phyloP scores from a whole-genome alignment of 1,140 invertebrate species.

The Drosophila dunni region DNA sequence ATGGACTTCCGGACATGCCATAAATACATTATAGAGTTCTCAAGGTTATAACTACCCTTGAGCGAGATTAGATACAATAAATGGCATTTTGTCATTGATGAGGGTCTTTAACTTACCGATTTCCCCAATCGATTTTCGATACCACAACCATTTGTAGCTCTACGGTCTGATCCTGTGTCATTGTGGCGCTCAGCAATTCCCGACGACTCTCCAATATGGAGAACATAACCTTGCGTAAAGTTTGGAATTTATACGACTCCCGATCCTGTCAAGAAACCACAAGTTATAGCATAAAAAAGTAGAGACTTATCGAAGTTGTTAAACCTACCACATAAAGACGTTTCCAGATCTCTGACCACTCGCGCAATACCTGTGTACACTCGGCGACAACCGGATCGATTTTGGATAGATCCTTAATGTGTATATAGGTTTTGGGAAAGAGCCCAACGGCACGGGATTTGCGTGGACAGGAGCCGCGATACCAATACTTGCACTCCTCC shows the following conservation, averaged over 20 bases:
- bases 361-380: slow-evolving; percentile 94
- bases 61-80: too few species aligned
- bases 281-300: not conserved
- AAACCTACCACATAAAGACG: slow-evolving; percentile 91
- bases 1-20: too few species aligned
- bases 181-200: slow-evolving; percentile 92
- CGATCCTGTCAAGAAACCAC: slow-evolving; percentile 87
- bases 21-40: too few species aligned
- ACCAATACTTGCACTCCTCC: slow-evolving; percentile 95
- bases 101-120: slow-evolving; percentile 89
- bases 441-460: slow-evolving; percentile 93
- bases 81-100: too few species aligned
- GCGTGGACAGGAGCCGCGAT: slow-evolving; percentile 91
- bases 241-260: slow-evolving; percentile 92
- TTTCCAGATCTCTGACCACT: slow-evolving; percentile 97
- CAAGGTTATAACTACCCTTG: too few species aligned
- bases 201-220: slow-evolving; percentile 94
- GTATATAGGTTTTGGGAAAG: slow-evolving; percentile 92
- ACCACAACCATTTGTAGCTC: slow-evolving; percentile 94
- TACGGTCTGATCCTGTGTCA: slow-evolving; percentile 94
- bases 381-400: slow-evolving; percentile 95
- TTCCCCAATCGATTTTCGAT: slow-evolving; percentile 97
- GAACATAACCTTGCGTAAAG: slow-evolving; percentile 93
- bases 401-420: slow-evolving; percentile 90
- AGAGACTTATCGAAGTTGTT: not conserved